phyloP scores from a whole-genome alignment of 2,888 invertebrate genomes.

The Aplocera efformata region DNA sequence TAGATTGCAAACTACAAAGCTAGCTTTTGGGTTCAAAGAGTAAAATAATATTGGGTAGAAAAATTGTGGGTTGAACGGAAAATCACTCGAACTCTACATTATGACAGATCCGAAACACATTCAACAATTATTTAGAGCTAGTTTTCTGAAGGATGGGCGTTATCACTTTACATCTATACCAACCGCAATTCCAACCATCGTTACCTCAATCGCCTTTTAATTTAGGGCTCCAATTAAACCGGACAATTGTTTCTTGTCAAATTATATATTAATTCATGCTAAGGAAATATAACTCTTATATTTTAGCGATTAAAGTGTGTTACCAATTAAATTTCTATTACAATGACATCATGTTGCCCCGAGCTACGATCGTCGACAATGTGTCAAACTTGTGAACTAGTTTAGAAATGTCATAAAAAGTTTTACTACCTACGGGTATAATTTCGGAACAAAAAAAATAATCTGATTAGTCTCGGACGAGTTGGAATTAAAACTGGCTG shows the following conservation, averaged over 20 bases:
- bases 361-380: slow-evolving; percentile 40
- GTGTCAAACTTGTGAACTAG: slow-evolving; percentile 42
- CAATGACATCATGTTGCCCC: slow-evolving; percentile 30
- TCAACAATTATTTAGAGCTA: no score
- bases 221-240: slow-evolving; percentile 19
- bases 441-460: slow-evolving; percentile 4
- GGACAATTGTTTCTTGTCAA: slow-evolving; percentile 7
- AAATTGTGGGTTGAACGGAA: no score
- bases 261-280: background rate
- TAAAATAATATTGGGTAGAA: no score
- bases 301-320: background rate
- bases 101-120: no score
- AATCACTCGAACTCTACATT: no score
- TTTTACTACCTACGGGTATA: slow-evolving; percentile 17
- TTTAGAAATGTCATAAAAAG: slow-evolving; percentile 31
- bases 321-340: background rate
- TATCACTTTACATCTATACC: slow-evolving; percentile 37
- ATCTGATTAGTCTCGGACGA: slow-evolving; percentile 9
- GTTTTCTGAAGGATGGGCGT: slow-evolving; percentile 39
- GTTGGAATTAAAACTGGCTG: slow-evolving; percentile 12
- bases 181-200: slow-evolving; percentile 25
- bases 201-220: slow-evolving; percentile 9
- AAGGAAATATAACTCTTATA: slow-evolving; percentile 6
- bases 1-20: no score
- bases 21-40: no score